Conservation (phyloP, 1,140 invertebrate species). For the Agraylea sexmaculata region DNA sequence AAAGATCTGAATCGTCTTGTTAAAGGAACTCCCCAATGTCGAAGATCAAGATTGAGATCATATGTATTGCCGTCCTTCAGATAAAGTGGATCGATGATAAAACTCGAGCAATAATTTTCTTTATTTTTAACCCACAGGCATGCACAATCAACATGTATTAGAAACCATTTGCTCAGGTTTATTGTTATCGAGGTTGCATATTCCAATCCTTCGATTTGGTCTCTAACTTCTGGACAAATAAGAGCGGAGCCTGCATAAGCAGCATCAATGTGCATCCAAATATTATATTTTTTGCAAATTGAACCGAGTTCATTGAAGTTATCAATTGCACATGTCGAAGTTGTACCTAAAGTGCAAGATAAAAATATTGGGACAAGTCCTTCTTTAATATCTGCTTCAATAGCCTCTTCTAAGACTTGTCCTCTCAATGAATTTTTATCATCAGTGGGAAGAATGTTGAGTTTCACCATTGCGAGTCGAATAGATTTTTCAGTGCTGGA, state of each 20-base stretch:
- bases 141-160: slow-evolving; percentile 85
- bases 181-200: slow-evolving; percentile 84
- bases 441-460: slow-evolving; percentile 79
- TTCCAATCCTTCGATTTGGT: slow-evolving; percentile 64
- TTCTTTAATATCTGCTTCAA: slow-evolving; percentile 64
- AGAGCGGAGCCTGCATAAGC: slow-evolving; percentile 78
- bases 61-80: slow-evolving; percentile 57
- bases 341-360: slow-evolving; percentile 66
- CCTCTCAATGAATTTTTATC: slow-evolving; percentile 69
- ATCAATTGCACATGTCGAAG: slow-evolving; percentile 73
- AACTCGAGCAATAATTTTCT: slow-evolving; percentile 68
- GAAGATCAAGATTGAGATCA: slow-evolving; percentile 73
- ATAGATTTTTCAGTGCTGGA: slow-evolving; percentile 91
- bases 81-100: slow-evolving; percentile 87
- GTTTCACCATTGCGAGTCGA: slow-evolving; percentile 80
- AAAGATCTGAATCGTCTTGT: slow-evolving; percentile 75
- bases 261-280: slow-evolving; percentile 64
- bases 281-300: slow-evolving; percentile 53
- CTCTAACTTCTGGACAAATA: slow-evolving; percentile 72
- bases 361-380: slow-evolving; percentile 83
- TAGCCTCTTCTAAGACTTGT: slow-evolving; percentile 52
- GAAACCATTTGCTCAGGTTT: slow-evolving; percentile 88
- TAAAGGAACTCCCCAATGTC: slow-evolving; percentile 84
- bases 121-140: slow-evolving; percentile 79
- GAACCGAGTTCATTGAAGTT: slow-evolving; percentile 71